Conservation (phyloP, 1,140 invertebrate genomes). For the Globodera ellingtonae region DNA sequence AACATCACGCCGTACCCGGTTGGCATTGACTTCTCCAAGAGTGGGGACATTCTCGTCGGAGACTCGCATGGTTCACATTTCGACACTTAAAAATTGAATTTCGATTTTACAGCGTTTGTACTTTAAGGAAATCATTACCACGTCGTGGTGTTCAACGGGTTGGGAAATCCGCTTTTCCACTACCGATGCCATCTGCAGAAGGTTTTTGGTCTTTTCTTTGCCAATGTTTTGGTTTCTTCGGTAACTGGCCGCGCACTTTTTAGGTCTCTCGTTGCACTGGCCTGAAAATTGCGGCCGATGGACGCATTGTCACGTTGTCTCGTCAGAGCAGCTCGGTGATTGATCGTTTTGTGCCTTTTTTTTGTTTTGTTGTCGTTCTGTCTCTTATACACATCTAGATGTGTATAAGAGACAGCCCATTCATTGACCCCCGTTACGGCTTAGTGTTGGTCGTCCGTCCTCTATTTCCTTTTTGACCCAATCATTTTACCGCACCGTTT, state of each 20-base stretch:
- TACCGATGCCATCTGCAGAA: constrained; percentile 37
- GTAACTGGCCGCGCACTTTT: constrained; percentile 4
- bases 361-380: not conserved
- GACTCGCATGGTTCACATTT: constrained; percentile 34
- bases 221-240: not conserved
- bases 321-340: constrained; percentile 41
- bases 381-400: too few species aligned
- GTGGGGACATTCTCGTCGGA: constrained; percentile 39
- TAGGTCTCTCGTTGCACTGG: constrained; percentile 45
- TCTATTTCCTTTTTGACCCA: too few species aligned
- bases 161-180: constrained; percentile 33
- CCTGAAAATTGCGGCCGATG: constrained; percentile 33
- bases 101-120: not conserved
- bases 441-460: too few species aligned
- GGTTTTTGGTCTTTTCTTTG: constrained; percentile 27
- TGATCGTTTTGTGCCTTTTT: constrained; percentile 13
- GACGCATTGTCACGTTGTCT: constrained; percentile 37
- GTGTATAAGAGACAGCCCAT: too few species aligned
- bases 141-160: constrained; percentile 37
- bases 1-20: constrained; percentile 40
- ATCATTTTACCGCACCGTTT: not conserved
- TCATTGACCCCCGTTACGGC: too few species aligned
- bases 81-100: too few species aligned
- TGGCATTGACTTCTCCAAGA: constrained; percentile 44
- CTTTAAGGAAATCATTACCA: constrained; percentile 39